Base-by-base conservation (phyloP, 2,797 vertebrate genomes). In the Acanthiza pusilla region DNA sequence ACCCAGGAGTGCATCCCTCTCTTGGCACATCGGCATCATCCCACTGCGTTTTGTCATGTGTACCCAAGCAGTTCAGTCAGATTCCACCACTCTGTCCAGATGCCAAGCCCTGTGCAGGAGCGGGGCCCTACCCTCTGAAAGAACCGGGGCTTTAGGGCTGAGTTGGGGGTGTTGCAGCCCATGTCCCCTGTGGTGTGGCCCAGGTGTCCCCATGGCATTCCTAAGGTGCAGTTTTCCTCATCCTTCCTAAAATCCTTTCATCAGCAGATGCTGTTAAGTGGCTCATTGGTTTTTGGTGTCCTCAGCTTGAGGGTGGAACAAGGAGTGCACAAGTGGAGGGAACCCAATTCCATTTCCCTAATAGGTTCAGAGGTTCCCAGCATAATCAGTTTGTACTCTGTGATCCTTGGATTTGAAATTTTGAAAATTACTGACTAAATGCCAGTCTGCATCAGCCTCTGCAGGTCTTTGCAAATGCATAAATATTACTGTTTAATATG, bases 71-170 rank as follows among this genome's bases (percentile, higher is more conserved):
- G 63, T 13, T 57, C 14, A 5, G 0, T 22, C 8, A 9, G 53
- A 32, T 36, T 34, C 38, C 38, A 29, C 29, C 70, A 4, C 45
- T 11, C 50, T 30, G 1, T 6, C n/a, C 70, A 51, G 71, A 1
- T 11, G 22, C 5, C 58, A 32, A 2, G 21, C 16, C 7, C 0
- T 3, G 18, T 15, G 26, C 29, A 62, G 70, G 25, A 34, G 26
- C 0, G 0, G 42, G 19, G 25, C 9, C 10, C 15, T 51, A 0
- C 18, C 16, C 66, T 29, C 54, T 53, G 66, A 40, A 11, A 8
- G 42, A 36, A 9, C 6, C 2, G 9, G 25, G 21, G 70, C 67
- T 63, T 23, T 16, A 43, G 36, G 57, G 61, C 10, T 4, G 19
- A 13, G 13, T 16, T 47, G 7, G 34, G 61, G 29, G 14, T 26